These are phyloP conservation scores for Chrysolina americana DNA, from an alignment of 2,888 invertebrate species.

Conservation along the genomic window DNA sequence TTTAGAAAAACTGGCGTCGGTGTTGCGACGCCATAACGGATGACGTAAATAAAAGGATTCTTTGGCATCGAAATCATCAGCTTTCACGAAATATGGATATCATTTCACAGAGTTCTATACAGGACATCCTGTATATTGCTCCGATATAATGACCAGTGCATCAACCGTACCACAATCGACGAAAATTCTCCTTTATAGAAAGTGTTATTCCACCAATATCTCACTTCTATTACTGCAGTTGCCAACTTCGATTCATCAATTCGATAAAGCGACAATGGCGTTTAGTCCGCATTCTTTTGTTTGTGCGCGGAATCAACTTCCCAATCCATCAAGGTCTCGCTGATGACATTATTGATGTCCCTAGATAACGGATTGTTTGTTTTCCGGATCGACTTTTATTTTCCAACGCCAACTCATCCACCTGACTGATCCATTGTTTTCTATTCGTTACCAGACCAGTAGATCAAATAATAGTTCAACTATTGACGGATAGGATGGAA, in stretches of 20 bases:
- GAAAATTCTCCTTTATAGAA: not conserved
- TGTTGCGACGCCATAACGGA: too few relatives aligned
- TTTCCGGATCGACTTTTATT: slow-evolving; percentile 16
- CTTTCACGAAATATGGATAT: too few relatives aligned
- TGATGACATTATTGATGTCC: slow-evolving; percentile 26
- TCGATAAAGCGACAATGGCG: slow-evolving; percentile 38
- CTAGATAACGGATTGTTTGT: slow-evolving; percentile 9
- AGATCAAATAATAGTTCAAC: too few relatives aligned
- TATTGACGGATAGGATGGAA: too few relatives aligned
- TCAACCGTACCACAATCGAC: not conserved
- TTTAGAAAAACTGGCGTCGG: too few relatives aligned
- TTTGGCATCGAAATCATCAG: too few relatives aligned
- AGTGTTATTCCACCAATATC: not conserved
- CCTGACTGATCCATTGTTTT: not conserved
- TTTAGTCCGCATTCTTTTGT: slow-evolving; percentile 41
- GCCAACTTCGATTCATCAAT: slow-evolving; percentile 38
- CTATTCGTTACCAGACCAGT: too few relatives aligned
- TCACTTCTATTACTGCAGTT: not conserved
- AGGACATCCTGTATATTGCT: not conserved
- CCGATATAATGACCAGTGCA: too few relatives aligned
- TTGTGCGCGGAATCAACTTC: slow-evolving; percentile 43
- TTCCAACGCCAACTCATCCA: not conserved
- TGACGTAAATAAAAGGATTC: too few relatives aligned
- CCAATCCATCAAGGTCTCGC: slow-evolving; percentile 39
- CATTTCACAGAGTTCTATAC: too few relatives aligned